These are phyloP conservation scores for Pristionchus exspectatus DNA, from an alignment of 2,888 invertebrate species.

Conservation along the genomic window DNA sequence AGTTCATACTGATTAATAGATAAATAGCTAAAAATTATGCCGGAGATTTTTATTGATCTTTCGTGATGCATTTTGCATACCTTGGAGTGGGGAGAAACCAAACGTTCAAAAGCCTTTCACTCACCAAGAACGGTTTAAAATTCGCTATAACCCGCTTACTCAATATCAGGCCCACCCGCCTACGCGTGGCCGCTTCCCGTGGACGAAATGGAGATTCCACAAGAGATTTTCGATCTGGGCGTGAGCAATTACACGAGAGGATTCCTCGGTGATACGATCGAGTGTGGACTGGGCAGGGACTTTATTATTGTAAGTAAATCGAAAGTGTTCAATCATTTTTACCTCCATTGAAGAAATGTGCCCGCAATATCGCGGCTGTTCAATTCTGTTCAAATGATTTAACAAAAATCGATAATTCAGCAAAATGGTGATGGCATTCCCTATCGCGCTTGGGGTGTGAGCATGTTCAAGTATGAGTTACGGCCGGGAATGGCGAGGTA, in stretches of 20 bases:
- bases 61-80: too few species aligned
- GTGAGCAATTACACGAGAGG: slow-evolving; percentile 1
- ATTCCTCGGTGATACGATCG: not conserved
- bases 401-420: not conserved
- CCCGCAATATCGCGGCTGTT: too few species aligned
- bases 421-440: not conserved
- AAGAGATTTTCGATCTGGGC: not conserved
- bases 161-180: not conserved
- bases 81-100: too few species aligned
- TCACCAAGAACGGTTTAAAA: too few species aligned
- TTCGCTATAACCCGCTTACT: not conserved
- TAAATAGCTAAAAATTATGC: too few species aligned
- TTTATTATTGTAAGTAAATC: not conserved
- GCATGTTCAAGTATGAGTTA: not conserved
- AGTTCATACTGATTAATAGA: not conserved
- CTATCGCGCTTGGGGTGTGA: not conserved
- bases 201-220: not conserved
- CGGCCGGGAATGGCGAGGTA: not conserved
- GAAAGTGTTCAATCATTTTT: too few species aligned
- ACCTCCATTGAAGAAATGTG: too few species aligned
- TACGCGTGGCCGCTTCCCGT: not conserved
- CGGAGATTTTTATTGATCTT: too few species aligned
- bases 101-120: too few species aligned
- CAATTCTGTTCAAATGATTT: too few species aligned
- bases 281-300: not conserved